phyloP scores from a whole-genome alignment of 2,888 invertebrate species.

The Gymnocheta viridis region DNA sequence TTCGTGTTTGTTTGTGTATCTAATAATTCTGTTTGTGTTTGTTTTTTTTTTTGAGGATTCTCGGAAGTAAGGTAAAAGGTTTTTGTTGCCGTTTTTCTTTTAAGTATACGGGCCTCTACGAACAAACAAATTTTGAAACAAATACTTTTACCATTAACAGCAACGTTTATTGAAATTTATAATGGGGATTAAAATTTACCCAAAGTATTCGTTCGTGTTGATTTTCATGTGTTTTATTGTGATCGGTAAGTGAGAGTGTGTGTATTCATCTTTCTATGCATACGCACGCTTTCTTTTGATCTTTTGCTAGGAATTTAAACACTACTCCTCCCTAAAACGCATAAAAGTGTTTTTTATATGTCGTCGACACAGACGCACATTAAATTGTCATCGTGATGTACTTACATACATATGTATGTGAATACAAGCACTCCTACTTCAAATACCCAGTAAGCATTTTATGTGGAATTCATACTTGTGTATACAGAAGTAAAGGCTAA shows the following conservation, averaged over 20 bases:
- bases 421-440: background rate
- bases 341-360: conserved; percentile 30
- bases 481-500: too few relatives aligned
- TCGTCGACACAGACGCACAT: conserved; percentile 17
- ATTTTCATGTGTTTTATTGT: conserved; percentile 27
- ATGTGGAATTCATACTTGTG: background rate
- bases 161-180: conserved; percentile 46
- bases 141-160: too few relatives aligned
- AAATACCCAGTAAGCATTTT: conserved; percentile 36
- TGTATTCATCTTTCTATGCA: conserved; percentile 12
- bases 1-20: background rate
- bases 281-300: conserved; percentile 56
- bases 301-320: conserved; percentile 50
- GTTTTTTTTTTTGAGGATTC: conserved; percentile 33
- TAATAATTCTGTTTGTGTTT: conserved; percentile 20
- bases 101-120: conserved; percentile 54
- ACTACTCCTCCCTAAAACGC: conserved; percentile 22
- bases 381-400: conserved; percentile 30
- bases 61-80: conserved; percentile 58
- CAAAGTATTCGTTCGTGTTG: conserved; percentile 36
- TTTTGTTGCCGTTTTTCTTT: conserved; percentile 48
- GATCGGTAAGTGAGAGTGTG: conserved; percentile 39
- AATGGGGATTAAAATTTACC: conserved; percentile 40
- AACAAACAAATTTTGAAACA: background rate
- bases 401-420: too few relatives aligned